These are phyloP conservation scores for Argyresthia albistria DNA, from an alignment of 2,888 invertebrate genomes.

Conservation along the genomic window DNA sequence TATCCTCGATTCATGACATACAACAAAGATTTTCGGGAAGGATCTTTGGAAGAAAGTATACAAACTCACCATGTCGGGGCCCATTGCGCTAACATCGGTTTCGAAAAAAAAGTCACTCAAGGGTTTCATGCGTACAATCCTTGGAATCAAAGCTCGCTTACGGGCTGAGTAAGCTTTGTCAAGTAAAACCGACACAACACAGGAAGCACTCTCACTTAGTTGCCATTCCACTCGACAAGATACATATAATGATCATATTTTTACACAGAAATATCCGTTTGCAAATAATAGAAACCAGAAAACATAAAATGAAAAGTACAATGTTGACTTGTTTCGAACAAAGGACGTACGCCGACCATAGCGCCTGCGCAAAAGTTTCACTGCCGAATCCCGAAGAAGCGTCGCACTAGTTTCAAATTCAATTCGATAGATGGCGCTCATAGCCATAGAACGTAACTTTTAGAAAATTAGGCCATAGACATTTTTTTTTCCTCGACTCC, in stretches of 20 bases:
- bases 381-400: slow-evolving; percentile 38
- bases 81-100: slow-evolving; percentile 85
- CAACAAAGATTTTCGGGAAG: slow-evolving; percentile 29
- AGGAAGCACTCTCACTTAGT: not conserved
- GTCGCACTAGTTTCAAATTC: slow-evolving; percentile 35
- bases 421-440: slow-evolving; percentile 51
- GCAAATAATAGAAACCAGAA: slow-evolving; percentile 15
- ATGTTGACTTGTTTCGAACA: slow-evolving; percentile 72
- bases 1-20: slow-evolving; percentile 54
- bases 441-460: slow-evolving; percentile 19
- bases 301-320: slow-evolving; percentile 54
- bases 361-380: slow-evolving; percentile 65
- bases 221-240: not conserved
- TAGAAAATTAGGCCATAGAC: not conserved
- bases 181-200: slow-evolving; percentile 1
- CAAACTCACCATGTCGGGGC: slow-evolving; percentile 83
- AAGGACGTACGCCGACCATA: slow-evolving; percentile 69
- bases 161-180: slow-evolving; percentile 44
- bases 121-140: slow-evolving; percentile 76
- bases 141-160: slow-evolving; percentile 49
- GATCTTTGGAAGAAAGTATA: slow-evolving; percentile 24
- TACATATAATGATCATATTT: not conserved
- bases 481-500: not conserved
- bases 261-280: not conserved
- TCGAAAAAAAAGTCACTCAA: slow-evolving; percentile 78